Conservation (phyloP, 1,140 invertebrate genomes). For the Bicyclus anynana region DNA sequence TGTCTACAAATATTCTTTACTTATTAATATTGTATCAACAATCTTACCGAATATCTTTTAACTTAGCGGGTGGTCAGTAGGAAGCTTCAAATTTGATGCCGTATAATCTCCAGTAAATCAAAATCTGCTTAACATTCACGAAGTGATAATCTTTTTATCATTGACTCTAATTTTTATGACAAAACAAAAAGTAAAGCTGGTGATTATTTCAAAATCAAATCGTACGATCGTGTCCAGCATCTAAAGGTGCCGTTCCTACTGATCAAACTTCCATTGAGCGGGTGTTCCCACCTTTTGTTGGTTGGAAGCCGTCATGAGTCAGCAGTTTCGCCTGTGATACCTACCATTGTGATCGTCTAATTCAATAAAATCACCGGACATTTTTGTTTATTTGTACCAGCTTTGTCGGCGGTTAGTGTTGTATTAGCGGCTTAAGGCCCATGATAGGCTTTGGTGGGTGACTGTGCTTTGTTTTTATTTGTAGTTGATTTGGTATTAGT, state of each 20-base stretch:
- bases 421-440: slow-evolving; percentile 53
- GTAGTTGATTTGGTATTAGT: slow-evolving; percentile 25
- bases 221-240: slow-evolving; percentile 11
- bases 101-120: not conserved
- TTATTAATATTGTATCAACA: too few relatives aligned
- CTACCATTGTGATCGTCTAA: slow-evolving; percentile 69
- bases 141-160: slow-evolving; percentile 1
- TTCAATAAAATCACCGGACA: slow-evolving; percentile 74
- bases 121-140: not conserved
- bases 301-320: slow-evolving; percentile 60
- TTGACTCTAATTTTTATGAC: slow-evolving; percentile 4
- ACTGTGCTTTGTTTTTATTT: slow-evolving; percentile 51
- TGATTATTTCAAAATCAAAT: slow-evolving; percentile 11
- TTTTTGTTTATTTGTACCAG: slow-evolving; percentile 69
- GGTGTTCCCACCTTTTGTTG: slow-evolving; percentile 72
- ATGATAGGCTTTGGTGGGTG: slow-evolving; percentile 46
- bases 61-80: not conserved
- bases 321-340: slow-evolving; percentile 49
- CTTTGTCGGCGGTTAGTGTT: slow-evolving; percentile 57
- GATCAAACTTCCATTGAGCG: slow-evolving; percentile 69
- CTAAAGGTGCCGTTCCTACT: slow-evolving; percentile 39
- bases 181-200: slow-evolving; percentile 2
- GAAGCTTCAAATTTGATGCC: not conserved
- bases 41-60: not conserved
- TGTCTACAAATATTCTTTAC: too few relatives aligned